Base-by-base conservation (phyloP, 37 sponge, comb jelly and placozoan genomes). In the Amphimedon queenslandica region DNA sequence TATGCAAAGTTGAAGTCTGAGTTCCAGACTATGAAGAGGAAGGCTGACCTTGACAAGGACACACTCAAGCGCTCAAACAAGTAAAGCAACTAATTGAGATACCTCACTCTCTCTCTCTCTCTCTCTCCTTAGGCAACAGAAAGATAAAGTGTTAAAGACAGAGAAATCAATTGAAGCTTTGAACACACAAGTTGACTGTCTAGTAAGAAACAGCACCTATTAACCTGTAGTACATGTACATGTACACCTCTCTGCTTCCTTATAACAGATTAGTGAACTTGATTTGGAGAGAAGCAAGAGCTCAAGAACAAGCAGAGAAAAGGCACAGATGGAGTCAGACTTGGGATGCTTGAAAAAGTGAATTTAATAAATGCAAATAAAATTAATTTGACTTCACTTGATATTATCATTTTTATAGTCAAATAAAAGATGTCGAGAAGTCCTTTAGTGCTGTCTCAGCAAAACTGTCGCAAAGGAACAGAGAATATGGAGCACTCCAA, bases 61-160 rank as follows among this genome's bases (percentile, higher is more conserved):
- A 11, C 67, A 1, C 56, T 86, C 34, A 85, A 81, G 69, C 77
- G 58, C 56, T 56, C 78, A 2, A 74, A 76, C 18, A 80, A 71
- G 86, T 84, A 27, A 63, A 53, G 31, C 3, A 31, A 8, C 51
- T 10, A n/a, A 37, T 3, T 5, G 37, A 40, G 6, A 2, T 4
- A 37, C 42, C 38, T 21, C 51, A 70, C 51, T n/a, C n/a, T n/a
- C n/a, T n/a, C n/a, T n/a, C n/a, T n/a, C n/a, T n/a, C n/a, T n/a
- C n/a, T n/a, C n/a, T n/a, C n/a, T n/a, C n/a, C n/a, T n/a, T n/a
- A 79, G 69, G 55, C 80, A 89, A 40, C 81, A 89, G 64, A 89
- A 72, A 37, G 76, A 76, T 23, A 32, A 51, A 35, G 61, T 64
- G 1, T 0, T 53, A 1, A 39, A 80, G 55, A 69, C 34, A 27